phyloP scores from a whole-genome alignment of 2,113 vertebrate species.

The Carassius gibelio region DNA sequence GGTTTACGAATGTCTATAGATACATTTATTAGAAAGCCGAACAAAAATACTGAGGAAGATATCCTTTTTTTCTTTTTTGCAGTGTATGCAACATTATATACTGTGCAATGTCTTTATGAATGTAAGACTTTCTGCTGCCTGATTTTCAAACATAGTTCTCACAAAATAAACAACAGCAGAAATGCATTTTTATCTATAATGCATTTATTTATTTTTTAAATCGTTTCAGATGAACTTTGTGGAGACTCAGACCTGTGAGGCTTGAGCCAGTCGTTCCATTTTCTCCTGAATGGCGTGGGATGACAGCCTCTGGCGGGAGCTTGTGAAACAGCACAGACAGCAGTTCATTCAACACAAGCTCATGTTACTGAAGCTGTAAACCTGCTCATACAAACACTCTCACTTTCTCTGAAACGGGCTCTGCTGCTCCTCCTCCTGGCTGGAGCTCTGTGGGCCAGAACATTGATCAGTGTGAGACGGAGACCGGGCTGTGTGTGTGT shows the following conservation, averaged over 20 bases:
- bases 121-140: too few species aligned
- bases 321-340: constrained; percentile 57
- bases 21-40: too few species aligned
- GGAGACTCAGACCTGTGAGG: constrained; percentile 79
- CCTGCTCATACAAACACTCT: constrained; percentile 47
- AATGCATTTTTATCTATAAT: too few species aligned
- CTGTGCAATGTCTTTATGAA: too few species aligned
- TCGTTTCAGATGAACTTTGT: neutral
- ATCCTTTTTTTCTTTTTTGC: too few species aligned
- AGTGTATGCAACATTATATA: neutral
- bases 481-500: neutral
- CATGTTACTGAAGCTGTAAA: neutral
- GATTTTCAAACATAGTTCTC: too few species aligned
- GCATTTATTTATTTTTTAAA: neutral
- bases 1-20: too few species aligned
- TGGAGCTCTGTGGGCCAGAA: constrained; percentile 58
- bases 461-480: neutral
- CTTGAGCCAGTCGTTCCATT: constrained; percentile 85
- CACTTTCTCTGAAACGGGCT: constrained; percentile 74
- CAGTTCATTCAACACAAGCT: neutral
- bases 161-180: too few species aligned
- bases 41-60: too few species aligned
- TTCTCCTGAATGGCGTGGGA: constrained; percentile 83
- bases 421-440: constrained; percentile 64
- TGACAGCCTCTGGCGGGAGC: constrained; percentile 82